Percentiles rank a stretch among this genome's conserved stretches.
Evolutionary conservation across 2,888 invertebrate species (phyloP).

Genomic region (Lamellibrachia columna): DNA sequence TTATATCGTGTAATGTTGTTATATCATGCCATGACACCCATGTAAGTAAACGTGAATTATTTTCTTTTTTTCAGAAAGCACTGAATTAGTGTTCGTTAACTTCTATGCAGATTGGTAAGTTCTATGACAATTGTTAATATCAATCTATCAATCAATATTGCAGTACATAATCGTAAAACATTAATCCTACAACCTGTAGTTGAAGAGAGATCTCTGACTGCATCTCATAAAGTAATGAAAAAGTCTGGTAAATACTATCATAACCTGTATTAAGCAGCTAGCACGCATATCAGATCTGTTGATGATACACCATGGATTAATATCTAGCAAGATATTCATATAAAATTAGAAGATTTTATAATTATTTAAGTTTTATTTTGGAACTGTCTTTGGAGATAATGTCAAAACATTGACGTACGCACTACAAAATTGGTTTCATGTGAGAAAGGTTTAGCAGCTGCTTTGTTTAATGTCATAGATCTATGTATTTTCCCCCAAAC

Average conservation of each 20-base stretch:
- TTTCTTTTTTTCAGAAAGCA: conserved; percentile 78
- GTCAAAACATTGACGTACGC: no score
- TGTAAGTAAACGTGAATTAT: conserved; percentile 17
- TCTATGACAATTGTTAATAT: not conserved
- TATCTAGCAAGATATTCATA: not conserved
- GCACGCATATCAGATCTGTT: not conserved
- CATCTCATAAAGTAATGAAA: not conserved
- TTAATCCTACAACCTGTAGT: not conserved
- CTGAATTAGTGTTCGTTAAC: conserved; percentile 97
- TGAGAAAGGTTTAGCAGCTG: no score
- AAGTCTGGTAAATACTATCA: not conserved
- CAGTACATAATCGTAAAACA: not conserved
- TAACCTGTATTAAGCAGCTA: not conserved
- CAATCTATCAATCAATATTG: not conserved
- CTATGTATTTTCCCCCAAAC: no score
- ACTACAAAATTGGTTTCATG: no score
- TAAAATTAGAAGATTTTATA: no score
- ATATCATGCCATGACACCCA: not conserved
- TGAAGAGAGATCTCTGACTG: not conserved
- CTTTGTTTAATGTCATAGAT: no score
- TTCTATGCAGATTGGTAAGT: conserved; percentile 96
- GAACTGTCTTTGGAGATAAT: no score
- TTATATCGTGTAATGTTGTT: not conserved
- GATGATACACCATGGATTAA: not conserved
- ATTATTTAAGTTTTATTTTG: no score